Evolutionary conservation across 2,888 invertebrate genomes (phyloP).

Genomic region (Schizaphis graminum): DNA sequence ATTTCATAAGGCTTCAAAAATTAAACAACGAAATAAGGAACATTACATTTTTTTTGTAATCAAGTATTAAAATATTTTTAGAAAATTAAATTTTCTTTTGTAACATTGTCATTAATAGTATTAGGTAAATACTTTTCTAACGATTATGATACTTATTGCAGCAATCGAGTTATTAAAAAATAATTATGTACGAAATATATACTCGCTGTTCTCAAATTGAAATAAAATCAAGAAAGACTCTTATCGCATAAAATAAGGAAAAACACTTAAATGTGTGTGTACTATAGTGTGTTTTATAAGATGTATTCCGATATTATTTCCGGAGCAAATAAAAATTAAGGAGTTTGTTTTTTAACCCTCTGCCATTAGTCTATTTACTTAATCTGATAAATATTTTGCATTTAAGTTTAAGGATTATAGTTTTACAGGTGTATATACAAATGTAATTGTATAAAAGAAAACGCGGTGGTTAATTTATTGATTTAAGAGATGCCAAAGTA

Average conservation of each 20-base stretch:
- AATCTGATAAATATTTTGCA: background rate
- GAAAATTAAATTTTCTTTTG: background rate
- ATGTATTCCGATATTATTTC: constrained; percentile 44
- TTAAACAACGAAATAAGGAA: background rate
- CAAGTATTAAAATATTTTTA: background rate
- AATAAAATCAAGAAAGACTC: background rate
- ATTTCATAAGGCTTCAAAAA: background rate
- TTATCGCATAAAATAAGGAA: background rate
- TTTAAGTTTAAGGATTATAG: background rate
- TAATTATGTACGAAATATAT: background rate
- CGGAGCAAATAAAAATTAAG: constrained; percentile 32
- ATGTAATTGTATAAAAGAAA: constrained; percentile 12
- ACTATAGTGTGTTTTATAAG: constrained; percentile 25
- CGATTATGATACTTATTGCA: background rate
- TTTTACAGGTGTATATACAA: background rate
- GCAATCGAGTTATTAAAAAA: background rate
- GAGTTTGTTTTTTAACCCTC: background rate
- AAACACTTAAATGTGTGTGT: background rate
- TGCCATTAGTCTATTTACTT: background rate
- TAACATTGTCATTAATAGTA: background rate
- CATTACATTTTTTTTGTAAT: background rate
- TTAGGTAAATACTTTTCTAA: background rate
- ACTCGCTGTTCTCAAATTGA: background rate
- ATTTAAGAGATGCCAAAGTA: constrained; percentile 28
- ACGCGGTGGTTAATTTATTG: constrained; percentile 60